Evolutionary conservation across 1,140 invertebrate genomes (phyloP).

Genomic region (Conus ventricosus): DNA sequence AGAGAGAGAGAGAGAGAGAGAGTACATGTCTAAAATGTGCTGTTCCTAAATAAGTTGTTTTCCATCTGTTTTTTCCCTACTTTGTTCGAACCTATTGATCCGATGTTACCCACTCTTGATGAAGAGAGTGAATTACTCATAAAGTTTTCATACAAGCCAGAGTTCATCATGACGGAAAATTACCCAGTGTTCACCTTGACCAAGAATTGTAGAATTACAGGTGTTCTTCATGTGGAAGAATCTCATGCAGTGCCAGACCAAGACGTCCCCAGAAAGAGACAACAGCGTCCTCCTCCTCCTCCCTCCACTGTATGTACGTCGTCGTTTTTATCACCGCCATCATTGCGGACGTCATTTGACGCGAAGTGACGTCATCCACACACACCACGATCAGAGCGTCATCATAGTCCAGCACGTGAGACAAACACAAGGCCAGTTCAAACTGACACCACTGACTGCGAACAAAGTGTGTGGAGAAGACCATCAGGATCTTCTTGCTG

Average conservation of each 20-base stretch:
- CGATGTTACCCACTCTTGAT: background rate
- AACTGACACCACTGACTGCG: constrained; percentile 59
- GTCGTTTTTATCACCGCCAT: constrained; percentile 24
- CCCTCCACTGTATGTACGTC: constrained; percentile 25
- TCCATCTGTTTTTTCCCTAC: background rate
- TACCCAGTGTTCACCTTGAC: background rate
- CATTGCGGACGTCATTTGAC: constrained; percentile 24
- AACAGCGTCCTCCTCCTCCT: background rate
- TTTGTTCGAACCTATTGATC: background rate
- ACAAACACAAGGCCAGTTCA: constrained; percentile 72
- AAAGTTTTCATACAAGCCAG: background rate
- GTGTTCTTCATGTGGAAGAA: background rate
- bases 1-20: too few relatives aligned
- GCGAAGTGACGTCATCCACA: constrained; percentile 34
- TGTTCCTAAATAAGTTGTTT: too few relatives aligned
- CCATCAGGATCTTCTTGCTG: constrained; percentile 37
- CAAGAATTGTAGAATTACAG: background rate
- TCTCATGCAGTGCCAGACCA: background rate
- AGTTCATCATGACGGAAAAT: background rate
- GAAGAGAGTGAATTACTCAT: background rate
- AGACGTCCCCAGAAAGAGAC: background rate
- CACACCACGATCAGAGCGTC: constrained; percentile 36
- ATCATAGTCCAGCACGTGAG: constrained; percentile 34
- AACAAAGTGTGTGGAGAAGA: constrained; percentile 49
- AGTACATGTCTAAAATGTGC: too few relatives aligned